Conservation (phyloP, 2,888 invertebrate genomes). For the Pocota personata region DNA sequence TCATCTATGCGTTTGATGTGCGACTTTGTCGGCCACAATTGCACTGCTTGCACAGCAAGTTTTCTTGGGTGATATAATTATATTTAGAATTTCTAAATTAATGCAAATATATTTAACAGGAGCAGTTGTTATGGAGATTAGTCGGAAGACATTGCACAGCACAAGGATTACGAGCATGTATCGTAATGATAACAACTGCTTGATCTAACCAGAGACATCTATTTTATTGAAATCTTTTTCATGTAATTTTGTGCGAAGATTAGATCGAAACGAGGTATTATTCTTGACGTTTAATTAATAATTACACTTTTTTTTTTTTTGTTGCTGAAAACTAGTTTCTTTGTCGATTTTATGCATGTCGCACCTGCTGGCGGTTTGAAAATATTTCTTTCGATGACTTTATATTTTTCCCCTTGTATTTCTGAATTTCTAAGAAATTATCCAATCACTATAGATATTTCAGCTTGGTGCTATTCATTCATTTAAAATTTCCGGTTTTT, state of each 20-base stretch:
- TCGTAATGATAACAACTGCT: neutral
- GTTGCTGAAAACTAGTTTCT: constrained; percentile 2
- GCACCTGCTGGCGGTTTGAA: neutral
- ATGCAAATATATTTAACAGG: neutral
- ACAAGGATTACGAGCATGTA: neutral
- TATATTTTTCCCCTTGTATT: neutral
- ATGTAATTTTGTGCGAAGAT: neutral
- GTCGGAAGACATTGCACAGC: neutral
- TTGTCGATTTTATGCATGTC: neutral
- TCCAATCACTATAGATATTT: neutral
- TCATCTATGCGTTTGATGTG: constrained; percentile 52
- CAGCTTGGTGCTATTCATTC: neutral
- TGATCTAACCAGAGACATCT: neutral
- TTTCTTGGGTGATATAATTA: neutral
- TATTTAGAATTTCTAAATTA: neutral
- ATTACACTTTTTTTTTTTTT: neutral
- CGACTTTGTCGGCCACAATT: constrained; percentile 51
- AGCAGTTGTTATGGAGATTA: neutral
- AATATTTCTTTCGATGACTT: neutral
- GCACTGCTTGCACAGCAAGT: constrained; percentile 16
- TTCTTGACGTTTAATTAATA: neutral
- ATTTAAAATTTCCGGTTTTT: neutral
- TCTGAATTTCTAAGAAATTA: neutral
- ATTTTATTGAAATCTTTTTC: neutral
- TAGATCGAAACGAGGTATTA: neutral